Percentiles rank a stretch among this genome's conserved stretches.
Conservation (phyloP, 2,888 invertebrate genomes). For the Caradrina clavipalpis region DNA sequence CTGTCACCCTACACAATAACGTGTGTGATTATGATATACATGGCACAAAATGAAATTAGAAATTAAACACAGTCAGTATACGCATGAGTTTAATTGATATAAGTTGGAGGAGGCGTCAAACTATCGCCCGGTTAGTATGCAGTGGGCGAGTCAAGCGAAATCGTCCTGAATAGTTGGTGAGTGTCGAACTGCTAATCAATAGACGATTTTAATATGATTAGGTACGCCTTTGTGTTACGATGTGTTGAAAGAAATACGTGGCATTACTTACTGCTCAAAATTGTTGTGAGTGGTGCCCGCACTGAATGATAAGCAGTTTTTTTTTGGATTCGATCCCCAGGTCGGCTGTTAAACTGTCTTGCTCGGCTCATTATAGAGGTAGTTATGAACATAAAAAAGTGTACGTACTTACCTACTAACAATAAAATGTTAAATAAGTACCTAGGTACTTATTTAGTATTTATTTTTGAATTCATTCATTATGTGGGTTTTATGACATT, state of each 20-base stretch:
- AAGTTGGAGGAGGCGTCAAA: conserved; percentile 44
- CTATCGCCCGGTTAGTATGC: conserved; percentile 77
- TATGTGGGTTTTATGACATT: no score
- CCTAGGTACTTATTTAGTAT: no score
- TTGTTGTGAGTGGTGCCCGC: no score
- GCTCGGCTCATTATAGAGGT: no score
- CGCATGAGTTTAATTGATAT: conserved; percentile 59
- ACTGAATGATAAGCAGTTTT: no score
- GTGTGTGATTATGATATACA: conserved; percentile 5
- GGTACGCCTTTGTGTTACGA: conserved; percentile 28
- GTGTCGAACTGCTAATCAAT: conserved; percentile 62
- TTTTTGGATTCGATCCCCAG: no score
- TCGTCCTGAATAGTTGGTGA: conserved; percentile 78
- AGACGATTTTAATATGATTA: conserved; percentile 61
- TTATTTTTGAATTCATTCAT: no score
- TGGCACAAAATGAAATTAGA: conserved; percentile 50
- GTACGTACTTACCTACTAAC: no score
- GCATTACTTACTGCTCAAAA: neutral
- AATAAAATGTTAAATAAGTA: no score
- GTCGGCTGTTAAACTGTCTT: no score
- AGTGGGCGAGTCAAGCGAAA: conserved; percentile 76
- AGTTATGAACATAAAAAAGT: no score
- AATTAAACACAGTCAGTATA: conserved; percentile 44
- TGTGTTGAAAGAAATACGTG: conserved; percentile 8
- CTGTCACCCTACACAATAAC: no score